phyloP scores from a whole-genome alignment of 2,797 vertebrate species.

The Cyprinella venusta region DNA sequence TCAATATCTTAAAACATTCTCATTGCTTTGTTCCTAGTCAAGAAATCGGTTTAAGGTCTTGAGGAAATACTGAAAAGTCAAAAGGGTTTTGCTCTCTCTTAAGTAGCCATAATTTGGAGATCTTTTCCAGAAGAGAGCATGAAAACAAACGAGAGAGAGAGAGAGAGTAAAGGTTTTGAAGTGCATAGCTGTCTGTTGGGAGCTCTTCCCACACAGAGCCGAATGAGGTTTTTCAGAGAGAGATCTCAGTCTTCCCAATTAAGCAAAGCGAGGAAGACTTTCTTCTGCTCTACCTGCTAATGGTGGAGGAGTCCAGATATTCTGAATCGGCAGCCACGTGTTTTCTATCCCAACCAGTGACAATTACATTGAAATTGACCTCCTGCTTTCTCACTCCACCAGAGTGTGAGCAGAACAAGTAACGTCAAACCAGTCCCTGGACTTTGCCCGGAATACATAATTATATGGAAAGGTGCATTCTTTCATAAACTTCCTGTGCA shows the following conservation, averaged over 20 bases:
- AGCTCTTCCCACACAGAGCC: conserved; percentile 71
- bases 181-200: conserved; percentile 77
- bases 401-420: conserved; percentile 81
- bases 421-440: conserved; percentile 83
- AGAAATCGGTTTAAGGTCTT: conserved; percentile 11
- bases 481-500: conserved; percentile 79
- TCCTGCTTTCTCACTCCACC: conserved; percentile 75
- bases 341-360: conserved; percentile 75
- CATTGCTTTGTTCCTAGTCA: conserved; percentile 63
- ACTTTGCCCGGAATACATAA: conserved; percentile 73
- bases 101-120: conserved; percentile 58
- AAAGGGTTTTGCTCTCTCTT: not conserved
- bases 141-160: conserved; percentile 53
- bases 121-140: conserved; percentile 63
- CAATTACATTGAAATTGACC: conserved; percentile 83
- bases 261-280: conserved; percentile 72
- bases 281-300: conserved; percentile 78
- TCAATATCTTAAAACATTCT: conserved; percentile 65
- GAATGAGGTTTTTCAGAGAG: conserved; percentile 76
- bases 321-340: conserved; percentile 76
- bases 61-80: conserved; percentile 25
- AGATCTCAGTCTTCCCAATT: conserved; percentile 67
- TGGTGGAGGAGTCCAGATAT: conserved; percentile 74
- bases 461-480: conserved; percentile 90
- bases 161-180: conserved; percentile 74